Base-by-base conservation (phyloP, 1,140 invertebrate genomes). In the Cydia fagiglandana region DNA sequence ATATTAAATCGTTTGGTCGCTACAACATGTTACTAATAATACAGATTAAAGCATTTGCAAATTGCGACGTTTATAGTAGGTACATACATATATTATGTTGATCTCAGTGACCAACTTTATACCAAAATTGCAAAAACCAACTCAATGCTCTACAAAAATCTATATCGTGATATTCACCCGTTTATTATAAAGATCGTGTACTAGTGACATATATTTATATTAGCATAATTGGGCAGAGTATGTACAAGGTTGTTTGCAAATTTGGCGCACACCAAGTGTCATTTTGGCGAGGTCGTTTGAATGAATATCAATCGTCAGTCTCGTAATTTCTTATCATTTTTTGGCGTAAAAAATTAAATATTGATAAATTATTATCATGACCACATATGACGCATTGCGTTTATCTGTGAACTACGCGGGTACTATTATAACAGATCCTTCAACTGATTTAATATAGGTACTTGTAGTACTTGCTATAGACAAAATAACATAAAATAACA, bases 161-260 rank as follows among this genome's bases (percentile, higher is more conserved):
- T 28, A 9, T 28, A 13, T 64, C 64, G 64, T 64, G 64, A 64
- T 28, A 28, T 64, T 4, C 9, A 64, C 10, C 15, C 24, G 17
- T 28, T 13, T 30, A 64, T 13, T 24, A 13, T 30, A 10, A 17
- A 64, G 20, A 28, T 64, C 20, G 28, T 64, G 64, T 30, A 13
- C 20, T 34, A 30, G 12, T 68, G 12, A 68, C 64, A 28, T 34
- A 34, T 38, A 70, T 70, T 70, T 70, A 45, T 70, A 70, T 41
- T 41, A 17, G n/a, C 17, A 15, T 70, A 41, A 70, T 70, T 70
- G 66, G 64, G 15, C 66, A 41, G 66, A 70, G 34, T 70, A 38
- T 70, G 66, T 38, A 38, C 66, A 70, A 70, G 66, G 66, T 38
- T 10, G 6, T 70, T 70, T 70, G 66, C 66, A 38, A 70, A 70